phyloP scores from a whole-genome alignment of 2,113 vertebrate species.

The Neomonachus schauinslandi region DNA sequence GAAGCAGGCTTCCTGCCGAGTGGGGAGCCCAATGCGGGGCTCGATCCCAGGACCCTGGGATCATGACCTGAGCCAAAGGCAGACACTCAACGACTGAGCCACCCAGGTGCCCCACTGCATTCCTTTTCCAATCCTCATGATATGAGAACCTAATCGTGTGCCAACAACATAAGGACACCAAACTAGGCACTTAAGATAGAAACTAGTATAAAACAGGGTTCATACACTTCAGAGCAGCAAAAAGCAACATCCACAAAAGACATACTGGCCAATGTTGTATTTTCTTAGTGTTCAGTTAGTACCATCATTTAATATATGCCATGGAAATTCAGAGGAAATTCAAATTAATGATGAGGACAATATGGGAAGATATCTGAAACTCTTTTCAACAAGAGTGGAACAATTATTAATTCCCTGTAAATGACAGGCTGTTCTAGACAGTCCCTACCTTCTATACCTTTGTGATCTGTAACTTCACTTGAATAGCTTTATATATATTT shows the following conservation, averaged over 20 bases:
- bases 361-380: not conserved
- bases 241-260: not conserved
- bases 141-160: not conserved
- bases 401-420: not conserved
- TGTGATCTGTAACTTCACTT: not conserved
- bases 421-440: no score
- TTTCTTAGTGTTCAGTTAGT: not conserved
- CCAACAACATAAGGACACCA: not conserved
- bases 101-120: no score
- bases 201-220: not conserved
- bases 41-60: no score
- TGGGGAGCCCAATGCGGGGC: no score
- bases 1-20: no score
- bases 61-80: no score
- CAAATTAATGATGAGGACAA: not conserved
- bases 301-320: not conserved
- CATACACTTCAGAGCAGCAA: not conserved
- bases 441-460: not conserved
- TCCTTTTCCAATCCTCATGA: not conserved
- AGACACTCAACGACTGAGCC: no score
- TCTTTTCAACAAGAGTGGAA: not conserved
- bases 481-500: not conserved
- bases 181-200: not conserved
- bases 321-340: not conserved
- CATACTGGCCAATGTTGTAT: not conserved